Percentiles rank a stretch among this genome's conserved stretches.
phyloP scores from a whole-genome alignment of 2,888 invertebrate genomes.

The Eilema sororculum region DNA sequence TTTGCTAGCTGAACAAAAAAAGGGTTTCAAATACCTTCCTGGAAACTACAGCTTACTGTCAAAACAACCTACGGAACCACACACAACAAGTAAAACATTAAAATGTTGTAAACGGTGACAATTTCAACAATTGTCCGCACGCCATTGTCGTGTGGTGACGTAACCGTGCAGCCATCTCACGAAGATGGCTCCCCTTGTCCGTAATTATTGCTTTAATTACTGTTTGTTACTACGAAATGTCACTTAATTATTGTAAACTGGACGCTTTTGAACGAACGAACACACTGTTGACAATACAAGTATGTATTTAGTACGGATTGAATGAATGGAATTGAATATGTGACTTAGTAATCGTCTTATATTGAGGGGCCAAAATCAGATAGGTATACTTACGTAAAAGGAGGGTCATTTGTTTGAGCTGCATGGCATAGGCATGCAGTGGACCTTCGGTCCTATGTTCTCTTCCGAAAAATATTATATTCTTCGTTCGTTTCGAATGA shows the following conservation, averaged over 20 bases:
- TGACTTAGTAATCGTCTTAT: neutral
- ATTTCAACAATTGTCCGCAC: slow-evolving; percentile 44
- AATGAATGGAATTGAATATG: neutral
- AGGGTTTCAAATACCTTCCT: too few species aligned
- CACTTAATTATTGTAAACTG: slow-evolving; percentile 43
- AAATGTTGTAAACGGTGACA: slow-evolving; percentile 25
- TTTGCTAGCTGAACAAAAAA: too few species aligned
- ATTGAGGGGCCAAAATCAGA: too few species aligned
- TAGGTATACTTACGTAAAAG: too few species aligned
- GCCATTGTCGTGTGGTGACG: slow-evolving; percentile 41
- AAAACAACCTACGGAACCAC: slow-evolving; percentile 30
- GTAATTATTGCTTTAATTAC: slow-evolving; percentile 45
- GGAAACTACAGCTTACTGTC: too few species aligned
- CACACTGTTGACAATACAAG: neutral
- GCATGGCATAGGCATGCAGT: too few species aligned
- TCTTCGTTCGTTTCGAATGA: too few species aligned
- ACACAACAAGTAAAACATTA: neutral
- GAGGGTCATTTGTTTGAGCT: too few species aligned
- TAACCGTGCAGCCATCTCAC: slow-evolving; percentile 33
- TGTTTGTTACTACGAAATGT: slow-evolving; percentile 38
- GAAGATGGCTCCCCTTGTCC: slow-evolving; percentile 38
- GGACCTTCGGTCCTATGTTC: neutral
- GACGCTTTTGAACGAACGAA: slow-evolving; percentile 12
- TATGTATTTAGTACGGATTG: neutral
- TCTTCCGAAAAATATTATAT: too few species aligned